Base-by-base conservation (phyloP, 2,797 vertebrate genomes). In the Sylvia borin region DNA sequence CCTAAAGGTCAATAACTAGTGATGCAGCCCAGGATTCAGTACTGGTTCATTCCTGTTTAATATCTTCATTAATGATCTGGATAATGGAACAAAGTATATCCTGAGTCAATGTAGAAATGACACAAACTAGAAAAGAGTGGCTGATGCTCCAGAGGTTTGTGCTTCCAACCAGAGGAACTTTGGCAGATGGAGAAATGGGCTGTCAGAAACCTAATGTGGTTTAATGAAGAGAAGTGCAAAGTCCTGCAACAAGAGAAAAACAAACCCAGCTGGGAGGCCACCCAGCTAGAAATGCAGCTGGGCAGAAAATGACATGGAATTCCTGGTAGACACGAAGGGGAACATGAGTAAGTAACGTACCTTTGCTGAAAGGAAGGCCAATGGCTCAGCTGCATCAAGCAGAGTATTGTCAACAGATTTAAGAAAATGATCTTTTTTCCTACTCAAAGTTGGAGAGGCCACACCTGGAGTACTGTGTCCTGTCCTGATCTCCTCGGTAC, bases 221-320 rank as follows among this genome's bases (percentile, higher is more conserved):
- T 76, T 58, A 64, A 38, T 20, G 29, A 50, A 27, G 11, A 53
- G 13, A 54, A 60, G 10, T 16, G 13, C 10, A 25, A 71, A 76
- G 40, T 68, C 13, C 16, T 55, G 9, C 9, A 26, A 4, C 16
- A 19, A 16, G 10, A 14, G 25, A 80, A 11, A 29, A 64, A 20
- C 5, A 72, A 54, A 9, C 2, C 3, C 36, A 72, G 21, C 12
- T 62, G 15, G 5, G 3, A 6, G 1, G 0, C 9, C 20, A 60
- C 13, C 4, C 11, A 54, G 3, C 5, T 60, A 31, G 13, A 76
- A 76, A 90, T 76, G 12, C 20, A 48, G 26, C 12, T 42, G 8
- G 31, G 34, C 12, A 47, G 26, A 42, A 72, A 76, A 50, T 7
- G 2, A 10, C 7, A 17, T 14, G 5, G 9, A 4, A 13, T 4